Conservation (phyloP, 2,888 invertebrate genomes). For the Tridacna crocea region DNA sequence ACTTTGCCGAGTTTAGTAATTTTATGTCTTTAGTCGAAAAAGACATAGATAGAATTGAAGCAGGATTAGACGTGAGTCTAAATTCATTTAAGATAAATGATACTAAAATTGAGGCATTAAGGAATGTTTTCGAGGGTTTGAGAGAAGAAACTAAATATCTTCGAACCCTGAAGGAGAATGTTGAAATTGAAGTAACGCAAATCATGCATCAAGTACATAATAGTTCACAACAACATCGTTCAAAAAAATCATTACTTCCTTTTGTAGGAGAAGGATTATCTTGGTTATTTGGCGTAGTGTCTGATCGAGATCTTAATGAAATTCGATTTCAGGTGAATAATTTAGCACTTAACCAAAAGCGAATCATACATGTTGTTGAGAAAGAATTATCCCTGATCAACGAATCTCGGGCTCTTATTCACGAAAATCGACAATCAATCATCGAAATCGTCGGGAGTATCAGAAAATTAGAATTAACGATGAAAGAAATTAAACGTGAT, state of each 20-base stretch:
- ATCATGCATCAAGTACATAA: neutral
- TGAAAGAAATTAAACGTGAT: neutral
- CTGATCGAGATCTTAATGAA: neutral
- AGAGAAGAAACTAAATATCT: neutral
- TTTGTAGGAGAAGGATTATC: constrained; percentile 4
- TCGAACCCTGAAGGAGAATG: neutral
- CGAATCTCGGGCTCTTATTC: neutral
- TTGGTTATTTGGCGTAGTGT: constrained; percentile 2
- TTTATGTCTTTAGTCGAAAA: neutral
- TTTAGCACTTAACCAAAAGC: neutral
- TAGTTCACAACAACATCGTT: neutral
- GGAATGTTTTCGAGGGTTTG: neutral
- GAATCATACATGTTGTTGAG: constrained; percentile 10
- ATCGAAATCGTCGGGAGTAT: neutral
- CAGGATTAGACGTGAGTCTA: neutral
- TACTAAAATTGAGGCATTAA: neutral
- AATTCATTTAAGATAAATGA: neutral
- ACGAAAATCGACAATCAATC: constrained; percentile 6
- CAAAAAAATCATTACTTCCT: neutral
- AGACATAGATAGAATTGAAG: neutral
- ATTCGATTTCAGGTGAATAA: neutral
- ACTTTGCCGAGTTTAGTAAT: neutral
- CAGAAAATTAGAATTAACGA: neutral
- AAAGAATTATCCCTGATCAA: neutral
- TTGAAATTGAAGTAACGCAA: too few relatives aligned